These are phyloP conservation scores for Leptinotarsa peninsularis DNA, from an alignment of 2,888 invertebrate species.

Conservation along the genomic window DNA sequence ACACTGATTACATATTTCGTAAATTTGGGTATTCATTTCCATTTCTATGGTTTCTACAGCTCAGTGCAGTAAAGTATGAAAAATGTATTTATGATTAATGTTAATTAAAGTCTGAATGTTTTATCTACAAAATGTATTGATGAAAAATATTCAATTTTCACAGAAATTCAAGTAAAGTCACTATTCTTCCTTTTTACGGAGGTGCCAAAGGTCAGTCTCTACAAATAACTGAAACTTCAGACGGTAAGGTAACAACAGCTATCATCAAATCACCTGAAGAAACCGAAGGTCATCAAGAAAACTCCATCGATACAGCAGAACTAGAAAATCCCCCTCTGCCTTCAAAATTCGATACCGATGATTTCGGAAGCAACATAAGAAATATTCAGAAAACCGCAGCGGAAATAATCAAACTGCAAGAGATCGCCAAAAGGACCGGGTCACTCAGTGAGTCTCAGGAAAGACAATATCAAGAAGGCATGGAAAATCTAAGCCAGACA, in stretches of 20 bases:
- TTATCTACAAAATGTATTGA: background rate
- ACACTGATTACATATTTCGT: too few relatives aligned
- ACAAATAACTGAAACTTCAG: slow-evolving; percentile 70
- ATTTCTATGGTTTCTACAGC: too few relatives aligned
- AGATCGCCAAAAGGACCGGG: slow-evolving; percentile 72
- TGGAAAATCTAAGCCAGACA: slow-evolving; percentile 64
- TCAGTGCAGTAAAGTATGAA: too few relatives aligned
- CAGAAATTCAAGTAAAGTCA: slow-evolving; percentile 54
- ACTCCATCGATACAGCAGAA: slow-evolving; percentile 50
- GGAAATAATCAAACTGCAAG: slow-evolving; percentile 72
- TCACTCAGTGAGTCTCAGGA: slow-evolving; percentile 70
- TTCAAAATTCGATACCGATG: slow-evolving; percentile 54
- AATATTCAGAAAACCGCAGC: slow-evolving; percentile 72
- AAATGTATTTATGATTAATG: too few relatives aligned
- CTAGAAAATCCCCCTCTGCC: slow-evolving; percentile 62
- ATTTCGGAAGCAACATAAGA: slow-evolving; percentile 70
- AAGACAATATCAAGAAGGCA: slow-evolving; percentile 70
- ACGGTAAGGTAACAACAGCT: slow-evolving; percentile 65
- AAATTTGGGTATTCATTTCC: too few relatives aligned
- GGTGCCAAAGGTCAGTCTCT: slow-evolving; percentile 78
- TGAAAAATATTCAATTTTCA: slow-evolving; percentile 8
- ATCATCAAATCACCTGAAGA: slow-evolving; percentile 63
- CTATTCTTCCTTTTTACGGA: slow-evolving; percentile 76
- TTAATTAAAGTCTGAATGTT: background rate
- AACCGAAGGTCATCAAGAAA: slow-evolving; percentile 31